Evolutionary conservation across 2,797 vertebrate genomes (phyloP).

Genomic region (Hipposideros larvatus): DNA sequence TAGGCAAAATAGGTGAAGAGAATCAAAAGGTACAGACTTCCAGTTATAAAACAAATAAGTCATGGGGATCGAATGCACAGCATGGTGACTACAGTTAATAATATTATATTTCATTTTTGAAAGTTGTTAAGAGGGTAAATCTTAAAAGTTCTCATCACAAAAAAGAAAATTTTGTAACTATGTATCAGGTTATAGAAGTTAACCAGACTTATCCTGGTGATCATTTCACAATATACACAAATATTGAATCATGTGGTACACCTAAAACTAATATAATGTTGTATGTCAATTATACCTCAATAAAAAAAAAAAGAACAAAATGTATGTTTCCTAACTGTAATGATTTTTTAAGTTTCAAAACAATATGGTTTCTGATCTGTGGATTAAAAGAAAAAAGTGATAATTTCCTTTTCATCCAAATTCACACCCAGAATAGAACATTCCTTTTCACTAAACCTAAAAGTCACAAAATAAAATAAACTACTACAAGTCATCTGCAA

Average conservation of each 20-base stretch:
- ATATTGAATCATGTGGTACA: neutral
- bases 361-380: conserved; percentile 34
- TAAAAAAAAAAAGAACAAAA: neutral
- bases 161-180: neutral
- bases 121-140: neutral
- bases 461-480: conserved; percentile 67
- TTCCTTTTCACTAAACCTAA: conserved; percentile 23
- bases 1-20: neutral
- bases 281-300: neutral
- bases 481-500: conserved; percentile 57
- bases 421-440: conserved; percentile 50
- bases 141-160: neutral
- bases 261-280: neutral
- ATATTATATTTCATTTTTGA: neutral
- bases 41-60: neutral
- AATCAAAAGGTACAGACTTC: neutral
- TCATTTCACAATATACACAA: neutral
- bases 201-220: neutral
- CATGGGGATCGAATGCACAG: neutral
- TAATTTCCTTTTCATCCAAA: conserved; percentile 59
- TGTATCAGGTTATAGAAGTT: neutral
- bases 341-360: conserved; percentile 47
- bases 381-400: neutral
- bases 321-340: neutral
- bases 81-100: neutral